Conservation (phyloP, 1,140 invertebrate species). For the Zelostemma sp. region DNA sequence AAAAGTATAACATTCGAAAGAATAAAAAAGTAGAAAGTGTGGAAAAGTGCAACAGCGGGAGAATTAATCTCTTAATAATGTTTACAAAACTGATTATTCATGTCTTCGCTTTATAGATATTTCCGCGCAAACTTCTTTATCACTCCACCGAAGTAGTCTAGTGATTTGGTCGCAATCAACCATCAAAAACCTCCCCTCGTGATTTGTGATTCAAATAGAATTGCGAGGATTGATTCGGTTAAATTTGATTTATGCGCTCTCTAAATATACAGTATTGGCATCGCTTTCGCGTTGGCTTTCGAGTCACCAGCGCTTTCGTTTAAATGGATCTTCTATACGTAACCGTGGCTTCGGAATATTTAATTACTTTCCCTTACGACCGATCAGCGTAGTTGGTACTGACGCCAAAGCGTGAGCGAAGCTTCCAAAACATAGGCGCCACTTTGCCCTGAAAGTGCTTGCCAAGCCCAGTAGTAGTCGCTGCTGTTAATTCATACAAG, state of each 20-base stretch:
- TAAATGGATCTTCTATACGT: constrained; percentile 18
- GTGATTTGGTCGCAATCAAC: constrained; percentile 2
- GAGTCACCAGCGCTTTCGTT: constrained; percentile 13
- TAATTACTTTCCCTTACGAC: constrained; percentile 20
- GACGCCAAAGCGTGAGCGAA: constrained; percentile 17
- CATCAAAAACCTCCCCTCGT: constrained; percentile 8
- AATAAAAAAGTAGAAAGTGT: background rate
- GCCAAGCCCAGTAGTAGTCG: constrained; percentile 18
- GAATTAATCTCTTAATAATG: no score
- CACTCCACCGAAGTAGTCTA: constrained; percentile 4
- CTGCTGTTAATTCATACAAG: constrained; percentile 47
- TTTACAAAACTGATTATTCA: no score
- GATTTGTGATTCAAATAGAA: constrained; percentile 22
- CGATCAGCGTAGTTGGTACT: constrained; percentile 17
- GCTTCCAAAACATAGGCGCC: constrained; percentile 16
- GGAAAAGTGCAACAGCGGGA: no score
- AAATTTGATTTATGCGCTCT: constrained; percentile 21
- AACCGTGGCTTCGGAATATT: constrained; percentile 19
- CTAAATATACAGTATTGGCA: constrained; percentile 23
- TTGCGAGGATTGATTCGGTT: constrained; percentile 18
- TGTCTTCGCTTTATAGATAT: background rate
- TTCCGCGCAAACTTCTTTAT: constrained; percentile 3
- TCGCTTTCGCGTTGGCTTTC: constrained; percentile 14
- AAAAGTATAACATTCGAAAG: background rate
- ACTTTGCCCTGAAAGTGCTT: constrained; percentile 18